Base-by-base conservation (phyloP, 2,797 vertebrate species). In the Phaenicophaeus curvirostris region DNA sequence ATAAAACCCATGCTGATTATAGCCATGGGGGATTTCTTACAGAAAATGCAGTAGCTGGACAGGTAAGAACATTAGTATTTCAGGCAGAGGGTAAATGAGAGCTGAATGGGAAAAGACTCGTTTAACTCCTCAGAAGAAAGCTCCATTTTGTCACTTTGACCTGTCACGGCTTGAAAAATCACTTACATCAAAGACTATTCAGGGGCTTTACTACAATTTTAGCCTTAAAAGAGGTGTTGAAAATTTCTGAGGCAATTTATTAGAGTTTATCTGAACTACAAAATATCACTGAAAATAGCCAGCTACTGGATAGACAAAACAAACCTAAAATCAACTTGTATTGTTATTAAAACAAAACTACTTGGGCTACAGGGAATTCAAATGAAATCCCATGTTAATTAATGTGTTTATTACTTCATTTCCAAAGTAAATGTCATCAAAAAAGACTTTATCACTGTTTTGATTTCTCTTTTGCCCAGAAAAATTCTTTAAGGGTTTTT, bases 1-100 rank as follows among this genome's bases (percentile, higher is more conserved):
- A 94, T 78, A 90, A 93, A 95, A 61, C 91, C 46, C 92, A 90
- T 88, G 94, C 93, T 96, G 91, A 71, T 88, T 85, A 73, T 75
- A 95, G 68, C 87, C 83, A 85, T 71, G 68, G 93, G 94, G 58
- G 91, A 41, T 87, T 89, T 83, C 76, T 88, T 75, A 85, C 5
- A 5, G 67, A 57, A 95, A 87, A 94, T 78, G 79, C 58, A 80
- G 59, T 62, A 92, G 86, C 68, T 88, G 86, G 37, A 74, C 91
- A 94, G 84, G 71, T 94, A 93, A 73, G 61, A 65, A 79, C 87
- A 75, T 79, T 96, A 92, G 93, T 92, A 93, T 91, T 88, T 88
- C 73, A 90, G 79, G 23, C 85, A 76, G 44, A 71, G 15, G 62
- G 41, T 85, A 96, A 92, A 85, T 81, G 86, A 80, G 33, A 96